These are phyloP conservation scores for Limnephilus rhombicus DNA, from an alignment of 2,888 invertebrate species.

Conservation along the genomic window DNA sequence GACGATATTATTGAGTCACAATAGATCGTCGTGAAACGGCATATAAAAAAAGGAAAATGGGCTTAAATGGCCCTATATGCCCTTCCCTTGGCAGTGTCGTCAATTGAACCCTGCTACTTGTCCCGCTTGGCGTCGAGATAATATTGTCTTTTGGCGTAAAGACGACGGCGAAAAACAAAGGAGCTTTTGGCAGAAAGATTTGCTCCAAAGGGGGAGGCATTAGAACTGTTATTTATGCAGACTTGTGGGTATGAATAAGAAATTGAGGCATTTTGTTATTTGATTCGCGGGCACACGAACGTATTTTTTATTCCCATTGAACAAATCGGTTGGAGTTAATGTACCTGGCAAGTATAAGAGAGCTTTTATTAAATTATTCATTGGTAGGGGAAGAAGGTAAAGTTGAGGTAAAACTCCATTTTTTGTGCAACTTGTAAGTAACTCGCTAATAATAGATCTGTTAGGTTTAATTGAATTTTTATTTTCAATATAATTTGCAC, in stretches of 20 bases:
- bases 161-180: conserved; percentile 46
- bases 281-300: conserved; percentile 21
- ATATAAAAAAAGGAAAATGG: neutral
- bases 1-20: neutral
- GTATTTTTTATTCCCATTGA: neutral
- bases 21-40: neutral
- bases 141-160: conserved; percentile 52
- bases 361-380: neutral
- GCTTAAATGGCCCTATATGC: neutral
- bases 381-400: neutral
- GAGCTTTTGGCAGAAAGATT: conserved; percentile 30
- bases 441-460: neutral
- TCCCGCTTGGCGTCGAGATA: conserved; percentile 26
- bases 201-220: neutral
- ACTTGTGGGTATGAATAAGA: conserved; percentile 20
- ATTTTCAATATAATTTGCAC: neutral
- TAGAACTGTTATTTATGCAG: conserved; percentile 48
- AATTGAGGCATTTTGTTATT: conserved; percentile 44
- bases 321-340: neutral
- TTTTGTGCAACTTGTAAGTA: neutral
- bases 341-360: neutral
- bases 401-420: neutral
- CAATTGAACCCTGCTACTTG: conserved; percentile 42
- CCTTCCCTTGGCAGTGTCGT: neutral
- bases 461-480: neutral